Evolutionary conservation across 2,888 invertebrate species (phyloP).

Genomic region (Hybos culiciformis): DNA sequence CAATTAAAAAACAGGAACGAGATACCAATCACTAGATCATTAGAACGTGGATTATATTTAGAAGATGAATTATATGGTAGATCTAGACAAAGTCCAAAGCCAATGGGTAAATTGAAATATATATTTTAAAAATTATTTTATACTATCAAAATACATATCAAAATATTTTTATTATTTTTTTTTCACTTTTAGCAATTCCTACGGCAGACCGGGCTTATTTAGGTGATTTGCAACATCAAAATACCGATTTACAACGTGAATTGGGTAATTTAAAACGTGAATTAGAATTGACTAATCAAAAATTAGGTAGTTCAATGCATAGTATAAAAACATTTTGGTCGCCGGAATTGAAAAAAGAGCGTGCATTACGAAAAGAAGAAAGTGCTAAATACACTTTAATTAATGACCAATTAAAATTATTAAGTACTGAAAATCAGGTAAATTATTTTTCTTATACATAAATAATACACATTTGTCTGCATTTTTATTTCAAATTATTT

Average conservation of each 20-base stretch:
- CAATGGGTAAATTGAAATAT: too few relatives aligned
- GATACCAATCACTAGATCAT: constrained; percentile 61
- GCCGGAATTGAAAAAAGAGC: constrained; percentile 96
- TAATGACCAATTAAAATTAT: constrained; percentile 89
- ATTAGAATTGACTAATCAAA: constrained; percentile 90
- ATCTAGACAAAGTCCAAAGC: constrained; percentile 57
- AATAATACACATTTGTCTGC: too few relatives aligned
- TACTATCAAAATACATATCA: too few relatives aligned
- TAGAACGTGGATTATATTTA: constrained; percentile 54
- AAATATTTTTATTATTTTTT: too few relatives aligned
- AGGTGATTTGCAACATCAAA: constrained; percentile 84
- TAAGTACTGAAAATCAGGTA: constrained; percentile 95
- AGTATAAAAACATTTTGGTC: constrained; percentile 99
- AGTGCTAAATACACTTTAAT: constrained; percentile 92
- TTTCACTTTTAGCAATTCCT: constrained; percentile 36
- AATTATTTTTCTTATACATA: too few relatives aligned
- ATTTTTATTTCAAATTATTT: too few relatives aligned
- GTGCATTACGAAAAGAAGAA: constrained; percentile 92
- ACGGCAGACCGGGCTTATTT: constrained; percentile 48
- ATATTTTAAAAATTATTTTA: constrained; percentile 4
- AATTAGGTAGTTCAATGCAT: constrained; percentile 97
- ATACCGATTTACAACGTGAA: constrained; percentile 88
- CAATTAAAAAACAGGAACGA: constrained; percentile 28
- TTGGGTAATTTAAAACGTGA: constrained; percentile 84
- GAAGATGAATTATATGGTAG: constrained; percentile 56